Conservation (phyloP, 2,888 invertebrate species). For the Nomada flava region DNA sequence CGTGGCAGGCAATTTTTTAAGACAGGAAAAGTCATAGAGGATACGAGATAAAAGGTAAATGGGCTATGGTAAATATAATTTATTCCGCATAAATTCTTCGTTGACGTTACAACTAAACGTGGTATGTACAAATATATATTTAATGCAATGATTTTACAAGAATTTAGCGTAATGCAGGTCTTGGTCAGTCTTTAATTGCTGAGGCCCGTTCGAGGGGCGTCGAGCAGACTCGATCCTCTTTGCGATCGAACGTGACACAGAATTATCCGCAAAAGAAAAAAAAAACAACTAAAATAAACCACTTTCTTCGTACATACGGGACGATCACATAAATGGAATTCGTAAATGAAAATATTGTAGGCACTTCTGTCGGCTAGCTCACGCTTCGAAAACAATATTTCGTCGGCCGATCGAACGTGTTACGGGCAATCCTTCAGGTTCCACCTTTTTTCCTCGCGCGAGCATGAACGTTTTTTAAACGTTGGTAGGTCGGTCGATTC, state of each 20-base stretch:
- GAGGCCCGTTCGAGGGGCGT: slow-evolving; percentile 76
- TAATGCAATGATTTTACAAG: slow-evolving; percentile 80
- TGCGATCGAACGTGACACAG: slow-evolving; percentile 68
- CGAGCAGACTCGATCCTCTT: slow-evolving; percentile 75
- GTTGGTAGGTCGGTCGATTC: neutral
- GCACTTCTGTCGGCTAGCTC: slow-evolving; percentile 65
- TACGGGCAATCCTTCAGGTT: slow-evolving; percentile 5
- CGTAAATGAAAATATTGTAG: slow-evolving; percentile 57
- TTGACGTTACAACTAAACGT: slow-evolving; percentile 79
- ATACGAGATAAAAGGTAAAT: too few species aligned
- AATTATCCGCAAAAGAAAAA: slow-evolving; percentile 52
- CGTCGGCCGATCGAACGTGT: slow-evolving; percentile 35
- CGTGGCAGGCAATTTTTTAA: neutral
- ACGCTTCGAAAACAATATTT: slow-evolving; percentile 45
- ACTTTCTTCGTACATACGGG: slow-evolving; percentile 57
- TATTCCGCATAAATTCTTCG: slow-evolving; percentile 80
- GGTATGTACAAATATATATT: slow-evolving; percentile 82
- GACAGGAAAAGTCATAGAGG: neutral
- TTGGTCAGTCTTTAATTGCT: slow-evolving; percentile 83
- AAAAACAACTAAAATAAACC: slow-evolving; percentile 32
- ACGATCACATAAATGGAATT: slow-evolving; percentile 67
- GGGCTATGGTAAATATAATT: slow-evolving; percentile 82
- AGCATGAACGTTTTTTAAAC: neutral
- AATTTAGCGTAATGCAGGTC: slow-evolving; percentile 83
- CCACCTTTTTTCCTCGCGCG: neutral